Conservation (phyloP, 2,113 vertebrate genomes). For the Rana temporaria region DNA sequence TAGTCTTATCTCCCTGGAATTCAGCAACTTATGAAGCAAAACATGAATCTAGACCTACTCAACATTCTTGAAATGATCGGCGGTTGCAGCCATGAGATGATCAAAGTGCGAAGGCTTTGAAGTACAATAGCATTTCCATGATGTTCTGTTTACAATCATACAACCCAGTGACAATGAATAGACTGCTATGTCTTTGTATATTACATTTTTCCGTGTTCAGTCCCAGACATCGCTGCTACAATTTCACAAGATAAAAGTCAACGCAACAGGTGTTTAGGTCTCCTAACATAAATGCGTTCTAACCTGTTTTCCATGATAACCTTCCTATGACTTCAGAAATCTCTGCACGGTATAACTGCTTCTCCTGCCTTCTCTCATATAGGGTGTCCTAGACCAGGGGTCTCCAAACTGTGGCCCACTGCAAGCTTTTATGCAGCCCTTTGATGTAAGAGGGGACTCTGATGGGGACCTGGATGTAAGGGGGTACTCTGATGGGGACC, state of each 20-base stretch:
- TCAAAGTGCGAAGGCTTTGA: neutral
- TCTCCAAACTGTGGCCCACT: too few species aligned
- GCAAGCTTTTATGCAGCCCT: too few species aligned
- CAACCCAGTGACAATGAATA: constrained; percentile 19
- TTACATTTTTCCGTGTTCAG: neutral
- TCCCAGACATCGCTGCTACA: too few species aligned
- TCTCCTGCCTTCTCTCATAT: too few species aligned
- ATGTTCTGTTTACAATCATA: neutral
- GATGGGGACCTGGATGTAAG: too few species aligned
- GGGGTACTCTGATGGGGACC: too few species aligned
- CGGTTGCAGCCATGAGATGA: neutral
- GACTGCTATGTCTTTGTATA: constrained; percentile 7
- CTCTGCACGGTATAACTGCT: too few species aligned
- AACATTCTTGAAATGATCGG: neutral
- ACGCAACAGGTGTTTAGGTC: neutral
- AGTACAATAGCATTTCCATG: neutral
- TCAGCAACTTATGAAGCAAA: neutral
- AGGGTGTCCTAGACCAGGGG: too few species aligned
- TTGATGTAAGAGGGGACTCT: too few species aligned
- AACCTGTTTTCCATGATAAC: too few species aligned
- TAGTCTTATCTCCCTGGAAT: neutral
- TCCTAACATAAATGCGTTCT: too few species aligned
- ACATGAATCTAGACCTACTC: neutral
- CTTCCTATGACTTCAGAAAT: too few species aligned
- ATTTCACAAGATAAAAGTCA: neutral